phyloP scores from a whole-genome alignment of 2,888 invertebrate genomes.

The Laspeyria flexula region DNA sequence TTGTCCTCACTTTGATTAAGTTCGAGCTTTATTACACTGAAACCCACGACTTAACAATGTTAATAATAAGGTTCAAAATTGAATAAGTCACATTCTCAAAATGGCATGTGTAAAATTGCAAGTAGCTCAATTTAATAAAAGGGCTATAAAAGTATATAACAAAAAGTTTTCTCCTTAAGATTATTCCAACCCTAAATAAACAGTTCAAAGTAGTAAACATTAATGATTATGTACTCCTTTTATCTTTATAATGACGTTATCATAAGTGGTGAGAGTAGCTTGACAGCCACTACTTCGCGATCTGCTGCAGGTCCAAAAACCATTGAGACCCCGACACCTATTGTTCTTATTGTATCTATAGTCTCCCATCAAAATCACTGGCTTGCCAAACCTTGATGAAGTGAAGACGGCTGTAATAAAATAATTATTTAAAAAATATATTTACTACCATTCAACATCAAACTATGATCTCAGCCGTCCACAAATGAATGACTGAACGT shows the following conservation, averaged over 20 bases:
- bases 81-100: too few species aligned
- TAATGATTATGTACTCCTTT: conserved; percentile 26
- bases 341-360: conserved; percentile 27
- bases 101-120: too few species aligned
- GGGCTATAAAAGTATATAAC: too few species aligned
- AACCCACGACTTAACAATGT: too few species aligned
- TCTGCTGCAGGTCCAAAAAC: conserved; percentile 51
- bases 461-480: too few species aligned
- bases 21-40: too few species aligned
- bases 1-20: too few species aligned
- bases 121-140: too few species aligned
- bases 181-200: neutral
- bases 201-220: neutral
- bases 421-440: neutral
- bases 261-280: conserved; percentile 41
- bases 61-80: too few species aligned
- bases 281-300: conserved; percentile 42
- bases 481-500: too few species aligned
- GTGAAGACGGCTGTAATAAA: conserved; percentile 49
- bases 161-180: too few species aligned
- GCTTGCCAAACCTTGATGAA: conserved; percentile 43
- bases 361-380: conserved; percentile 50
- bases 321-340: conserved; percentile 24
- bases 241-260: conserved; percentile 20
- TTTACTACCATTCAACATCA: neutral